Evolutionary conservation across 2,797 vertebrate genomes (phyloP).

Genomic region (Erpetoichthys calabaricus): DNA sequence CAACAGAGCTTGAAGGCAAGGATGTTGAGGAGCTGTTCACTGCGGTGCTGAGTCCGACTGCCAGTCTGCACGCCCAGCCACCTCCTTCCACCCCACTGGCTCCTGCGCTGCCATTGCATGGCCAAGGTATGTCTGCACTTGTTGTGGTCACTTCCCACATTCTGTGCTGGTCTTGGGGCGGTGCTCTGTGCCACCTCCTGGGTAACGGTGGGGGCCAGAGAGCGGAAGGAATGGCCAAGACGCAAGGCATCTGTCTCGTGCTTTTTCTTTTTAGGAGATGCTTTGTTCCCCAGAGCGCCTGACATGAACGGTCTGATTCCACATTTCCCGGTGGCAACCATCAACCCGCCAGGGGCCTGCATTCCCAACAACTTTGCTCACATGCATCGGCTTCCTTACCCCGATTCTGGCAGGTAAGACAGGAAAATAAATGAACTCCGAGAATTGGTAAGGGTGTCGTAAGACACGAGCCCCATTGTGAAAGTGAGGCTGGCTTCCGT

Average conservation of each 20-base stretch:
- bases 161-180: too few species aligned
- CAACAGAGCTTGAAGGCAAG: slow-evolving; percentile 87
- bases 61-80: slow-evolving; percentile 61
- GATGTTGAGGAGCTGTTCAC: slow-evolving; percentile 96
- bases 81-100: slow-evolving; percentile 55
- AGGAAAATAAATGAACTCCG: too few species aligned
- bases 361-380: slow-evolving; percentile 64
- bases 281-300: slow-evolving; percentile 77
- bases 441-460: too few species aligned
- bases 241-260: too few species aligned
- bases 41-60: slow-evolving; percentile 83
- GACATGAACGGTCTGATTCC: slow-evolving; percentile 87
- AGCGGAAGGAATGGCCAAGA: too few species aligned
- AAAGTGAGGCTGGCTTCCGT: too few species aligned
- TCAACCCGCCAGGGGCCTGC: slow-evolving; percentile 57
- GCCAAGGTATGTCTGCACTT: slow-evolving; percentile 50
- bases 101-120: slow-evolving; percentile 55
- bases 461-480: too few species aligned
- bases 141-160: too few species aligned
- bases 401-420: slow-evolving; percentile 71
- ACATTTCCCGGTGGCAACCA: slow-evolving; percentile 55
- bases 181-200: too few species aligned
- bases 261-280: slow-evolving; percentile 47
- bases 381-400: slow-evolving; percentile 68
- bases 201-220: too few species aligned